Conservation (phyloP, 1,140 invertebrate species). For the Riptortus pedestris region DNA sequence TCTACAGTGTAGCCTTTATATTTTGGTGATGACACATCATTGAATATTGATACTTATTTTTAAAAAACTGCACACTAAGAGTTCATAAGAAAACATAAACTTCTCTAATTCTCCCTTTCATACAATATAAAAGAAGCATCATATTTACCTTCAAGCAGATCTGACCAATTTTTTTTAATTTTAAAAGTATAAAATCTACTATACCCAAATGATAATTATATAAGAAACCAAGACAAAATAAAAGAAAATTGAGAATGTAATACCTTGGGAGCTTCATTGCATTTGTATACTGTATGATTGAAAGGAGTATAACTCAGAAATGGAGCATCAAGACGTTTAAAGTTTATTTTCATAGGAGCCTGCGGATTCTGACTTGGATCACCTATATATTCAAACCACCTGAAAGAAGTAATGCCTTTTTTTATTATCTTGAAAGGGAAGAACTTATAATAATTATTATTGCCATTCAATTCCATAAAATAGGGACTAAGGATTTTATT, state of each 20-base stretch:
- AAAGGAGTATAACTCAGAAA: constrained; percentile 46
- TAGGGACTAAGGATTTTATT: no score
- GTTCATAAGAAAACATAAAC: no score
- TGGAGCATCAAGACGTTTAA: constrained; percentile 41
- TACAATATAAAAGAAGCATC: neutral
- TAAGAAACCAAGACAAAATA: neutral
- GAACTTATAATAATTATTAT: neutral
- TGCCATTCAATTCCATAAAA: no score
- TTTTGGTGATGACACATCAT: no score
- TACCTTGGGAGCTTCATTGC: constrained; percentile 41
- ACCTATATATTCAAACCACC: constrained; percentile 69
- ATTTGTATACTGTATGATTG: constrained; percentile 52
- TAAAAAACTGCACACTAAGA: no score
- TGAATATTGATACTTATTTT: neutral
- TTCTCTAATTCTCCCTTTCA: no score
- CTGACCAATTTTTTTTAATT: neutral
- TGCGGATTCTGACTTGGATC: constrained; percentile 45
- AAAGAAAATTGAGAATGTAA: neutral
- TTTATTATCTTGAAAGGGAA: neutral
- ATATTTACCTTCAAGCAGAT: constrained; percentile 19
- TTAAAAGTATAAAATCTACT: neutral
- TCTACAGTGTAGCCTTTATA: no score
- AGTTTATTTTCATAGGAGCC: constrained; percentile 76
- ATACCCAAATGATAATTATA: neutral
- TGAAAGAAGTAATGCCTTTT: constrained; percentile 31